Evolutionary conservation across 2,113 vertebrate genomes (phyloP).

Genomic region (Passer domesticus): DNA sequence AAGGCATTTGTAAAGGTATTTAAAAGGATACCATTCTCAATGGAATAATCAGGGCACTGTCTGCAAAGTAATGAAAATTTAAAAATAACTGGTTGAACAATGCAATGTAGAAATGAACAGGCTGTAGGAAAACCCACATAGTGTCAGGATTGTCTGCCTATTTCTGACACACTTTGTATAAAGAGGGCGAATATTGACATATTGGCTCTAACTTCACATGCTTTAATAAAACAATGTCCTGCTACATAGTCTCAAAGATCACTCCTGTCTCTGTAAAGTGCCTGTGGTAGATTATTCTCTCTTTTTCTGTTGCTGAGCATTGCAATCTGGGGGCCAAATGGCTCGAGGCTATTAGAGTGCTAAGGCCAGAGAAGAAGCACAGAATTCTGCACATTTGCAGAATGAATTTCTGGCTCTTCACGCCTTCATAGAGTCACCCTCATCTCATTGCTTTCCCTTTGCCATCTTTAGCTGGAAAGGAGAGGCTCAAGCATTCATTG

Average conservation of each 20-base stretch:
- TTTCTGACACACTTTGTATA: not conserved
- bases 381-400: too few species aligned
- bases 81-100: conserved; percentile 50
- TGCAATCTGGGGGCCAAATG: not conserved
- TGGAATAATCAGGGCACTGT: conserved; percentile 31
- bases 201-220: not conserved
- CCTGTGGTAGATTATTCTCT: not conserved
- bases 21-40: not conserved
- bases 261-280: not conserved
- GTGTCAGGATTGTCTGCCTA: not conserved
- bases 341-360: not conserved
- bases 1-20: not conserved
- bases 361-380: not conserved
- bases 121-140: not conserved
- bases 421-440: not conserved
- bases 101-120: conserved; percentile 7
- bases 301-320: not conserved
- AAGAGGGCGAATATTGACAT: not conserved
- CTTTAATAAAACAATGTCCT: not conserved
- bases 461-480: not conserved
- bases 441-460: not conserved
- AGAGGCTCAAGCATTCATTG: not conserved
- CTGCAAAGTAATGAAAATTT: conserved; percentile 16
- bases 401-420: not conserved
- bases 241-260: not conserved